Evolutionary conservation across 2,888 invertebrate genomes (phyloP).

Genomic region (Lycaena phlaeas): DNA sequence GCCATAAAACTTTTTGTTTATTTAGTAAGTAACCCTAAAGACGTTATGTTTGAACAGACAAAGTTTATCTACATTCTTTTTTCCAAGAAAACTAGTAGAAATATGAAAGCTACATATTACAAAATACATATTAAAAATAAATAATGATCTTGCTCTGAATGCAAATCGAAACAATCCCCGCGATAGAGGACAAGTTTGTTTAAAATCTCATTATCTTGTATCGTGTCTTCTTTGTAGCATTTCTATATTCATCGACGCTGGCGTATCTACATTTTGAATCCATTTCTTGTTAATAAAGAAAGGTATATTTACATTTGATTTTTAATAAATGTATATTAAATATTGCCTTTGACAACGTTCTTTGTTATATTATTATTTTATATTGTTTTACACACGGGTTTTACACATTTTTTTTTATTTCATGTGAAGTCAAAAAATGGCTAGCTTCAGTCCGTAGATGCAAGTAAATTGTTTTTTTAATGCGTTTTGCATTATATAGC

Average conservation of each 20-base stretch:
- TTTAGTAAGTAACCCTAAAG: too few relatives aligned
- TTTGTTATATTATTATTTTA: background rate
- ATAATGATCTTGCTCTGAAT: constrained; percentile 1
- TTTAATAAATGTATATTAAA: background rate
- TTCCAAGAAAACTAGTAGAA: too few relatives aligned
- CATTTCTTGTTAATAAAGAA: constrained; percentile 1
- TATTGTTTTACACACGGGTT: background rate
- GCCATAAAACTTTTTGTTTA: too few relatives aligned
- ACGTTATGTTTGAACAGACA: too few relatives aligned
- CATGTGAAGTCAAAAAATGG: too few relatives aligned
- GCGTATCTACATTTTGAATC: constrained; percentile 5
- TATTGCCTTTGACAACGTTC: background rate
- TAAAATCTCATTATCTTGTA: constrained; percentile 14
- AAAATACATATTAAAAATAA: background rate
- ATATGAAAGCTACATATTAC: too few relatives aligned
- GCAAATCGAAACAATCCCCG: constrained; percentile 6
- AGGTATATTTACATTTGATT: background rate
- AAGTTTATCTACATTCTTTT: too few relatives aligned
- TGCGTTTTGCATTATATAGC: background rate
- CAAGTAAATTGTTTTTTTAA: too few relatives aligned
- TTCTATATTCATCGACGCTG: constrained; percentile 5
- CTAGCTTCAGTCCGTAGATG: background rate
- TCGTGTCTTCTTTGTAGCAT: constrained; percentile 8
- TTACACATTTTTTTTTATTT: too few relatives aligned
- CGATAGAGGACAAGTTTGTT: constrained; percentile 6